Base-by-base conservation (phyloP, 2,113 vertebrate species). In the Vulpes ferrilata region DNA sequence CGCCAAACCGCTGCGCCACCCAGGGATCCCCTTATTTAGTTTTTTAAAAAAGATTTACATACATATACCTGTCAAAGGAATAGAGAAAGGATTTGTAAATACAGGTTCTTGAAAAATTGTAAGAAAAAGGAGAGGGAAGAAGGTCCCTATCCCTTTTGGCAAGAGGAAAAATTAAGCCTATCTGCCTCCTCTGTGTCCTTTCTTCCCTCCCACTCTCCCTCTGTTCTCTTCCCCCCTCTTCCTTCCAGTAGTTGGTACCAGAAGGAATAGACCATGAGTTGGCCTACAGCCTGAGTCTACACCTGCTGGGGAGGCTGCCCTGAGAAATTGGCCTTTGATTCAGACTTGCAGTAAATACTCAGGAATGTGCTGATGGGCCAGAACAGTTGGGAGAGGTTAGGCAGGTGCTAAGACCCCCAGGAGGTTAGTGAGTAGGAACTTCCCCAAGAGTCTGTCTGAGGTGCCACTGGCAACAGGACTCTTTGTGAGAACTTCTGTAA, bases 241-340 rank as follows among this genome's bases (percentile, higher is more conserved):
- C 73, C 6, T 86, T 65, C 73, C 60, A 82, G 23, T 89, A 60
- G 38, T 60, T 67, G 69, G 25, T 78, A 11, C 38, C 25, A 48
- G 64, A 86, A 93, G 30, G 30, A 73, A 48, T 73, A 89, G 57
- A 97, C 30, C 19, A 32, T n/a, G 48, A 92, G 53, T 20, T 95
- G 35, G n/a, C 74, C n/a, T 43, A 81, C 57, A 93, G 35, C 30
- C 82, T 93, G 32, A 25, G 17, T 32, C 51, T 91, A 65, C 20
- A 84, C 11, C 73, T 91, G 48, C 57, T 90, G 16, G 27, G 69
- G n/a, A 43, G 25, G 19, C 78, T 92, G 32, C 25, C 73, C 38
- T 55, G 62, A 84, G 43, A 92, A 92, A 62, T 8, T 84, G 27
- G 62, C 69, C 27, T 88, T 88, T 96, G 60, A 79, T 78, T 71